Base-by-base conservation (phyloP, 2,113 vertebrate genomes). In the Xyrauchen texanus region DNA sequence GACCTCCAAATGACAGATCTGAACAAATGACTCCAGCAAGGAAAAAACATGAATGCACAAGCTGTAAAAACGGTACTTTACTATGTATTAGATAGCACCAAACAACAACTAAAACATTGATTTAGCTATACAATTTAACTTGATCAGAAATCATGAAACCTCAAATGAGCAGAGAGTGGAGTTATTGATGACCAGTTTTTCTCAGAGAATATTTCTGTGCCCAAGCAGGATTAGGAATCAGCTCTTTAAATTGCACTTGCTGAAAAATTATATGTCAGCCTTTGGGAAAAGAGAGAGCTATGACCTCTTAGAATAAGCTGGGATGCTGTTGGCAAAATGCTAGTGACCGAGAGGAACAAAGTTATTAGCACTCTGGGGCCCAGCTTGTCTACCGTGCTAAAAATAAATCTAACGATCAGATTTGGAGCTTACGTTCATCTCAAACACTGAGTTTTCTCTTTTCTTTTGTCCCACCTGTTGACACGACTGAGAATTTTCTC, bases 341-440 rank as follows among this genome's bases (percentile, higher is more conserved):
- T 77, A 82, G 79, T 89, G 86, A 89, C 88, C 86, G 88, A 88
- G 85, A 86, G 86, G 89, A 88, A 91, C 90, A 91, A 91, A 89
- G 89, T 90, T 88, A 93, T 93, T 91, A 91, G 88, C 84, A 83
- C 84, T 85, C 47, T 85, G 79, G 81, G 85, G 84, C 80, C 84
- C 86, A 65, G 83, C 71, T 88, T 87, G 88, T 80, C 84, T 83
- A 81, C 65, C 62, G 5, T 16, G 73, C 82, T 92, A 90, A 89
- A 91, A 91, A 93, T 93, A 93, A 89, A 88, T 85, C 42, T 52
- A 62, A 80, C 80, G 81, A 84, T 88, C 85, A 85, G 78, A 85
- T 88, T 89, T 87, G 79, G 80, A 81, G 85, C 79, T 82, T 84
- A 79, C 83, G 83, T 57, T 68, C 53, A 82, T 76, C 60, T 82